Base-by-base conservation (phyloP, 2,797 vertebrate genomes). In the Peromyscus melanophrys region DNA sequence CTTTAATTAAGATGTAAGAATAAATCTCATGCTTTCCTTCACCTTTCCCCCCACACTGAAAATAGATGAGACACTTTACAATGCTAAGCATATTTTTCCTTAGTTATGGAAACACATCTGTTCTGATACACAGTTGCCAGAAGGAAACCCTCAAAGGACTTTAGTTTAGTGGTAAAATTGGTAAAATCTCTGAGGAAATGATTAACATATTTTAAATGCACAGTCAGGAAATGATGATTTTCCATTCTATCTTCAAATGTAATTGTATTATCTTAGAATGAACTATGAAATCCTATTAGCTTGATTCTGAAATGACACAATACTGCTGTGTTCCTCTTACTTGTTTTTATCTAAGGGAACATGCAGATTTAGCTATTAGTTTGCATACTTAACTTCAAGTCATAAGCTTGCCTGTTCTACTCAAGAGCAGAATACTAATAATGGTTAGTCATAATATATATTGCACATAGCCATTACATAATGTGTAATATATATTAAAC, bases 1-100 rank as follows among this genome's bases (percentile, higher is more conserved):
- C 94, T 34, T 84, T 80, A 97, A 97, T 78, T 96, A 96, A 73
- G 40, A 52, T n/a, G 34, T 90, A 34, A 95, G 4, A 84, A 96
- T 8, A 46, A 92, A 96, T 5, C 14, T 5, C 19, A 89, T 77
- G 82, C 71, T 23, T 67, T 77, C 49, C 52, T 90, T 96, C 11
- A 1, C 55, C 67, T 3, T 84, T 86, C 16, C 25, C 25, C 1
- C 1, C 0, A 2, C 59, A 69, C 17, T 3, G 52, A 40, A 17
- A 95, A 84, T 82, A 83, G 23, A 87, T 71, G 57, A 84, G 76
- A 63, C 21, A 90, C 5, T 95, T 96, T 6, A 4, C 90, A 31
- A 96, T 37, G 49, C 19, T 23, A 90, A 96, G 52, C 27, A 77
- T 14, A 80, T 55, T 95, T 82, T 59, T 55, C 52, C 92, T 93